Evolutionary conservation across 1,140 invertebrate species (phyloP), one percentile per base, ranked within the genome.

Genomic region (Drosophila ercepeae): DNA sequence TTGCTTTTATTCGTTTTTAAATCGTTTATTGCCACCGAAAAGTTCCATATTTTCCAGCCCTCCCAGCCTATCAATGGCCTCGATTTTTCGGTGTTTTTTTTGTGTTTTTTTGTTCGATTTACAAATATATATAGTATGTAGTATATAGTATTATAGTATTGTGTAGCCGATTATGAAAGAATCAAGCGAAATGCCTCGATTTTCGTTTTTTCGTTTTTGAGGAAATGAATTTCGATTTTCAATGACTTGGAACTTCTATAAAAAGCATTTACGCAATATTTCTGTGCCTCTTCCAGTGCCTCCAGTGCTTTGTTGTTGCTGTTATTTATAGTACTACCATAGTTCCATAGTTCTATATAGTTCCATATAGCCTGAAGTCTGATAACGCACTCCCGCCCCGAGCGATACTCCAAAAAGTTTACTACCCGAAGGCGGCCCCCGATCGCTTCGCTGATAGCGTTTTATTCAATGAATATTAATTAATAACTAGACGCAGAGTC

Each of bases 181-280:
- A 57, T 18, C 27, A 6, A 19, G 25, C 32, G 8, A 41, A 18
- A 34, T n/a, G 25, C 5, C 7, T 45, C 18, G 53, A 36, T 23
- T 52, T 13, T 6, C 36, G 4, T 9, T 32, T 32, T 32, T 29
- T 7, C 7, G 27, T 29, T 29, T 32, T 84, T 72, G 75, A 75
- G 81, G 67, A 76, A 86, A 60, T 79, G 44, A 79, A 76, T 86
- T 32, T 79, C 59, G 60, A 65, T 74, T 65, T 74, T 74, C 72
- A 86, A 84, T 84, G 79, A 86, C 65, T 83, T 86, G 75, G 75
- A 79, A 79, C 75, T 83, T 83, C 79, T 86, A 84, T 79, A 79
- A 84, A 84, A 86, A 86, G 67, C 60, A 75, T 79, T 84, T 86
- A 84, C 81, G 81, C 81, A 84, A 21, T 21, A n/a, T n/a, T n/a